These are phyloP conservation scores for Gymnarchus niloticus DNA, from an alignment of 2,113 vertebrate species.

Conservation along the genomic window DNA sequence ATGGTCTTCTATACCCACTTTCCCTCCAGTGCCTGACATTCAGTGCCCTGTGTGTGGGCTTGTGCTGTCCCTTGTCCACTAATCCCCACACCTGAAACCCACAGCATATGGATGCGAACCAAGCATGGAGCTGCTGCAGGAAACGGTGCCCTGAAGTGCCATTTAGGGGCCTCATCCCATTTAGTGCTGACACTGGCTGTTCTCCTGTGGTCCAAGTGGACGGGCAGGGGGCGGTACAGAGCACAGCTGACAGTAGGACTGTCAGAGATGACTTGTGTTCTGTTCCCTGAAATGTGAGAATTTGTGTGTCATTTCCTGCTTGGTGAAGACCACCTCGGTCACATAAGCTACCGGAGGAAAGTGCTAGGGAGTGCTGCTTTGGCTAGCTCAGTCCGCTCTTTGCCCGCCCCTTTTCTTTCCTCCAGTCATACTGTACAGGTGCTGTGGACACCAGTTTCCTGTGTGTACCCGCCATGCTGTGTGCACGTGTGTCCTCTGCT, in stretches of 20 bases:
- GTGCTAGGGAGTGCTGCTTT: not conserved
- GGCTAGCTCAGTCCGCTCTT: not conserved
- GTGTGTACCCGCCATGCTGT: not conserved
- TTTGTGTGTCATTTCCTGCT: constrained; percentile 15
- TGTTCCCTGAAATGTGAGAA: constrained; percentile 23
- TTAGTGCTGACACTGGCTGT: constrained; percentile 22
- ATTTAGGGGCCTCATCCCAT: not conserved
- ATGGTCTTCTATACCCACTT: not conserved
- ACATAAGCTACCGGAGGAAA: constrained; percentile 13
- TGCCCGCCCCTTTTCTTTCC: not conserved
- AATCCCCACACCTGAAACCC: not conserved
- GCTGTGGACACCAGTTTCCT: not conserved
- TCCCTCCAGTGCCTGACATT: not conserved
- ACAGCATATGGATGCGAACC: not conserved
- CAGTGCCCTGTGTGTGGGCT: constrained; percentile 8
- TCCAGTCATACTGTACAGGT: not conserved
- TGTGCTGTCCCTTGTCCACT: not conserved
- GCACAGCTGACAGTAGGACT: not conserved
- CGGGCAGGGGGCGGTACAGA: constrained; percentile 8
- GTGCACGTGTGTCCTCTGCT: not conserved
- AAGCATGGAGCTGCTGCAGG: not conserved
- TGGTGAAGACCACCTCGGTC: constrained; percentile 4
- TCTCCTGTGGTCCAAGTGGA: not conserved
- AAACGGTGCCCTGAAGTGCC: not conserved
- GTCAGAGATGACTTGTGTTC: not conserved